Conservation (phyloP, 92 coral and sea anemone genomes). For the Zoanthus solanderi region DNA sequence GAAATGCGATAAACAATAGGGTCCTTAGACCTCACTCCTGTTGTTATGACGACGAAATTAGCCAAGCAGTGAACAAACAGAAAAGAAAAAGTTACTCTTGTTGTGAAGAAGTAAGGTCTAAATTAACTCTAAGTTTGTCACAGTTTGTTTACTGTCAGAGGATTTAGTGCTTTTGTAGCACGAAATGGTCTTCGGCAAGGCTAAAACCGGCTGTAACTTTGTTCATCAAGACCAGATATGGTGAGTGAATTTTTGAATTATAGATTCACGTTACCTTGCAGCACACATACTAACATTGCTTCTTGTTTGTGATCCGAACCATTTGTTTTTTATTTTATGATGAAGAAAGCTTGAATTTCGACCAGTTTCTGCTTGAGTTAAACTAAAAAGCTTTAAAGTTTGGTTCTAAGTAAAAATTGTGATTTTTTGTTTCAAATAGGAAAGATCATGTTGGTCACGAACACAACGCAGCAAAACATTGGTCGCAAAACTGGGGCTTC, state of each 20-base stretch:
- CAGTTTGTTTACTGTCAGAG: slow-evolving; percentile 15
- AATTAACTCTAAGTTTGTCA: slow-evolving; percentile 21
- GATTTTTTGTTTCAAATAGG: slow-evolving; percentile 57
- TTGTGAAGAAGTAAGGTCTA: slow-evolving; percentile 10
- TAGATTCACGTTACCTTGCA: background rate
- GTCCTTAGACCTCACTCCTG: background rate
- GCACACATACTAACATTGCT: background rate
- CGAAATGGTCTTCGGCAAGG: slow-evolving; percentile 90
- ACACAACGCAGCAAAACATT: slow-evolving; percentile 84
- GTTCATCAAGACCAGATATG: slow-evolving; percentile 98
- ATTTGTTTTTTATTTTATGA: background rate
- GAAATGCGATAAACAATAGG: background rate
- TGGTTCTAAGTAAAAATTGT: background rate
- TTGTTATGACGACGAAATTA: slow-evolving; percentile 27
- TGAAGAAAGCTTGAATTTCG: background rate
- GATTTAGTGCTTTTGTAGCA: background rate
- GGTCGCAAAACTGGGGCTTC: slow-evolving; percentile 98
- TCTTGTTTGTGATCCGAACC: background rate
- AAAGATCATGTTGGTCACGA: slow-evolving; percentile 97
- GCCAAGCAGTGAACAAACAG: slow-evolving; percentile 5
- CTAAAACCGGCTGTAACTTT: slow-evolving; percentile 81
- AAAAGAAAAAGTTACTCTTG: slow-evolving; percentile 25
- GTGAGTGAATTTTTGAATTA: slow-evolving; percentile 54
- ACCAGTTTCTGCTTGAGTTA: background rate
- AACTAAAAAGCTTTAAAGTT: background rate